phyloP scores from a whole-genome alignment of 2,797 vertebrate genomes.

The Thalassophryne amazonica region DNA sequence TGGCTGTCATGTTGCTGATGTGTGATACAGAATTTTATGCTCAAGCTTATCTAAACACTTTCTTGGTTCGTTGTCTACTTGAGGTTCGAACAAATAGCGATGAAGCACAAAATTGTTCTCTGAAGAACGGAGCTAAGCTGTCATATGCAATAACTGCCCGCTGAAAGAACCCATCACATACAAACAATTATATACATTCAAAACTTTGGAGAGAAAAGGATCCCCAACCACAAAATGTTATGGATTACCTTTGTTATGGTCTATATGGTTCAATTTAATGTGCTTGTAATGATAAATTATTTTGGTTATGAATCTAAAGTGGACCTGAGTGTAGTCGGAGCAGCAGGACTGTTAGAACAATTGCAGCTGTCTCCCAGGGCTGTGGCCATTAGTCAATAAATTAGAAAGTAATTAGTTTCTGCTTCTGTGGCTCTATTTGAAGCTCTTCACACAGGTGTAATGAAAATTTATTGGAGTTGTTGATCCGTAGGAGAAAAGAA shows the following conservation, averaged over 20 bases:
- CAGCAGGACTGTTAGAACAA: slow-evolving; percentile 80
- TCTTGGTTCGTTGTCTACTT: slow-evolving; percentile 32
- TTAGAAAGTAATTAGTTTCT: slow-evolving; percentile 87
- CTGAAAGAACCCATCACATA: slow-evolving; percentile 45
- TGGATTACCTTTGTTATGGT: slow-evolving; percentile 82
- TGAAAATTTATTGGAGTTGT: slow-evolving; percentile 82
- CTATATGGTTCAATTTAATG: slow-evolving; percentile 85
- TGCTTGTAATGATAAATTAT: slow-evolving; percentile 88
- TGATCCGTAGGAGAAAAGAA: slow-evolving; percentile 75
- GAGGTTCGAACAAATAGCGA: slow-evolving; percentile 53
- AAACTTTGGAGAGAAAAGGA: slow-evolving; percentile 55
- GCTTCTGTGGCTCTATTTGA: slow-evolving; percentile 85
- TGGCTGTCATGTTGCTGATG: background rate
- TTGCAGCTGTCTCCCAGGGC: slow-evolving; percentile 81
- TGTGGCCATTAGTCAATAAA: slow-evolving; percentile 86
- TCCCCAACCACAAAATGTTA: slow-evolving; percentile 76
- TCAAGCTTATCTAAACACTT: slow-evolving; percentile 9
- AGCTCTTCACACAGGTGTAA: slow-evolving; percentile 83
- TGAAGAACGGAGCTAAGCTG: slow-evolving; percentile 70
- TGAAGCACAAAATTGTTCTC: slow-evolving; percentile 59
- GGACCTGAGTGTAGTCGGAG: slow-evolving; percentile 75
- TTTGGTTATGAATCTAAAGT: slow-evolving; percentile 80
- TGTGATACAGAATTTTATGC: background rate
- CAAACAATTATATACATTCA: slow-evolving; percentile 55
- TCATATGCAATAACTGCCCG: slow-evolving; percentile 45